phyloP scores from a whole-genome alignment of 2,888 invertebrate species.

The Athalia cordata region DNA sequence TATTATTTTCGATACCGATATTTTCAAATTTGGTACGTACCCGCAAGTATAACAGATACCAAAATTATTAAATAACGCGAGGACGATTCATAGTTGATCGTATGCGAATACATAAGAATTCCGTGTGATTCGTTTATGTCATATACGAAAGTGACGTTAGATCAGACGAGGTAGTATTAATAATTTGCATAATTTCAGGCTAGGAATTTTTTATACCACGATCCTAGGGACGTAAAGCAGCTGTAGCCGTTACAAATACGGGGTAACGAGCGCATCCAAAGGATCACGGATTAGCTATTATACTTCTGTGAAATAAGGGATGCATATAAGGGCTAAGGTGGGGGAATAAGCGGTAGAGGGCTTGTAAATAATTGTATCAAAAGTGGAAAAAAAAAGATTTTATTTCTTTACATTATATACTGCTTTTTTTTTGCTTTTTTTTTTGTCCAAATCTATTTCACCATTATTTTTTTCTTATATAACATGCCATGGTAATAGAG shows the following conservation, averaged over 20 bases:
- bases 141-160: neutral
- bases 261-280: conserved; percentile 72
- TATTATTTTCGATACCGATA: too few relatives aligned
- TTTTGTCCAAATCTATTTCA: neutral
- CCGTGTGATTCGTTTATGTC: too few relatives aligned
- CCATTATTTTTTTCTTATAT: neutral
- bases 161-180: neutral
- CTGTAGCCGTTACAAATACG: conserved; percentile 70
- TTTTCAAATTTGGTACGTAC: too few relatives aligned
- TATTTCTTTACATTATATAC: conserved; percentile 54
- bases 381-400: conserved; percentile 55
- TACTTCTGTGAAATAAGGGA: conserved; percentile 65
- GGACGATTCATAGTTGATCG: too few relatives aligned
- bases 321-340: conserved; percentile 26
- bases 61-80: too few relatives aligned
- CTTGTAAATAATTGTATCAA: neutral
- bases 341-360: conserved; percentile 9
- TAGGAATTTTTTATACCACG: conserved; percentile 41
- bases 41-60: too few relatives aligned
- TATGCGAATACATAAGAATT: too few relatives aligned
- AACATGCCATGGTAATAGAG: neutral
- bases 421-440: neutral
- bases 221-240: conserved; percentile 56
- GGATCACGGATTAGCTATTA: conserved; percentile 70
- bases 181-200: conserved; percentile 41